Conservation (phyloP, 2,113 vertebrate genomes). For the Potamarius usumacintae region DNA sequence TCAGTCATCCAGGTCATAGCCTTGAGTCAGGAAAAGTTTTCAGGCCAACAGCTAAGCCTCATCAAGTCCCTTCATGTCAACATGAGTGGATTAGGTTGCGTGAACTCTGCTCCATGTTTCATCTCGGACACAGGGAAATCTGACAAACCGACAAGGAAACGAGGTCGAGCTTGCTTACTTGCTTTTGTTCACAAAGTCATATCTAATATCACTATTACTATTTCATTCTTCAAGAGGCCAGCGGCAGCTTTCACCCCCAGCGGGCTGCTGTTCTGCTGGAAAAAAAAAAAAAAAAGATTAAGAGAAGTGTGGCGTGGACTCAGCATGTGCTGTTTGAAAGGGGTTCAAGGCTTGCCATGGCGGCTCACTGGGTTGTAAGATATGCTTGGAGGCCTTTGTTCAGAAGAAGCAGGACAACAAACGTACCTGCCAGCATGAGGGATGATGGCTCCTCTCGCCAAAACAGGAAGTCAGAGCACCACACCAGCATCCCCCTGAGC, state of each 20-base stretch:
- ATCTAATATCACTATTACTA: slow-evolving; percentile 52
- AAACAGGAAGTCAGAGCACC: neutral
- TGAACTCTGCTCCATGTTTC: slow-evolving; percentile 44
- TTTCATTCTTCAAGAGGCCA: slow-evolving; percentile 41
- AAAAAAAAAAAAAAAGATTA: slow-evolving; percentile 30
- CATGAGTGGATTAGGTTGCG: slow-evolving; percentile 29
- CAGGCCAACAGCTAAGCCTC: slow-evolving; percentile 20
- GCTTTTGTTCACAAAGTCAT: slow-evolving; percentile 52
- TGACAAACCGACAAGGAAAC: slow-evolving; percentile 49
- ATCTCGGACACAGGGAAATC: slow-evolving; percentile 40
- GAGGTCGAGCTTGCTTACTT: slow-evolving; percentile 43
- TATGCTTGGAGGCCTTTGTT: slow-evolving; percentile 28
- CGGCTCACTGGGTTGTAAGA: slow-evolving; percentile 22
- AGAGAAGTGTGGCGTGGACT: slow-evolving; percentile 24
- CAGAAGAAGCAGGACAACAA: slow-evolving; percentile 15
- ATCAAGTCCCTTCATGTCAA: slow-evolving; percentile 26
- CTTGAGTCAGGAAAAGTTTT: neutral
- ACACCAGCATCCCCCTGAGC: neutral
- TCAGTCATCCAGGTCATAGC: no score
- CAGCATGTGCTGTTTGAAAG: slow-evolving; percentile 20
- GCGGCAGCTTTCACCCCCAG: slow-evolving; percentile 12
- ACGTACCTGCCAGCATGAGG: slow-evolving; percentile 26
- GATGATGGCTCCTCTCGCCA: neutral
- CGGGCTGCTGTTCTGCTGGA: neutral
- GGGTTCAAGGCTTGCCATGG: slow-evolving; percentile 16